Evolutionary conservation across 1,140 invertebrate genomes (phyloP).

Genomic region (Bombyx mori): DNA sequence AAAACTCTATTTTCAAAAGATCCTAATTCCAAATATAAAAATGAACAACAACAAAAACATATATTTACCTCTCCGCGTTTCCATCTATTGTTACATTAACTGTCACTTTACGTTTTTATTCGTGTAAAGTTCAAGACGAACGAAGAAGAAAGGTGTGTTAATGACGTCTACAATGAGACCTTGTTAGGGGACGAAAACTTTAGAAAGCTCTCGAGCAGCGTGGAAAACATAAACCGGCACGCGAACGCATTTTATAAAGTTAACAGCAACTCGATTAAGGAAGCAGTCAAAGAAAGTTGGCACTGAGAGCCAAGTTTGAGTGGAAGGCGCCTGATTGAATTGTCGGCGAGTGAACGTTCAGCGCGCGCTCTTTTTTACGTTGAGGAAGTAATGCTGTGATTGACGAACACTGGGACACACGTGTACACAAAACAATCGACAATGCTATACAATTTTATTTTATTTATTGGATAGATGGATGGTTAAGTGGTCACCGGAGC

Average conservation of each 20-base stretch:
- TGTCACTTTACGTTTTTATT: no score
- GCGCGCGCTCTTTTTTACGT: background rate
- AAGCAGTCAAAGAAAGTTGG: slow-evolving; percentile 40
- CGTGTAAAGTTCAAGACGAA: slow-evolving; percentile 1
- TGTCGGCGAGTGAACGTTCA: slow-evolving; percentile 16
- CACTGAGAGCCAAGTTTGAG: slow-evolving; percentile 29
- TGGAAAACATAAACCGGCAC: slow-evolving; percentile 49
- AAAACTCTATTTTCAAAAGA: background rate
- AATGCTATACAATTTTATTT: no score
- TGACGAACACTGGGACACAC: no score
- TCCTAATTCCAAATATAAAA: background rate
- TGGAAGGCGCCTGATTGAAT: slow-evolving; percentile 33
- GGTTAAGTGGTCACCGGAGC: no score
- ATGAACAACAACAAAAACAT: no score
- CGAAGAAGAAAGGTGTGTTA: slow-evolving; percentile 1
- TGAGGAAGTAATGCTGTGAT: no score
- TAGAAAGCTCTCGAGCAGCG: slow-evolving; percentile 43
- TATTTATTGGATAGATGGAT: no score
- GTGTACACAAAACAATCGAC: no score
- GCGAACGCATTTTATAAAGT: slow-evolving; percentile 56
- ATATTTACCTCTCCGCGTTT: no score
- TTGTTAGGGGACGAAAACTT: slow-evolving; percentile 28
- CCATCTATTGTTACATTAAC: no score
- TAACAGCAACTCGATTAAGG: slow-evolving; percentile 52
- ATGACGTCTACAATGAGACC: background rate